A percentile compares a stretch with the other conserved stretches of the same genome.
phyloP scores from a whole-genome alignment of 2,797 vertebrate species.

The Aplochiton taeniatus region DNA sequence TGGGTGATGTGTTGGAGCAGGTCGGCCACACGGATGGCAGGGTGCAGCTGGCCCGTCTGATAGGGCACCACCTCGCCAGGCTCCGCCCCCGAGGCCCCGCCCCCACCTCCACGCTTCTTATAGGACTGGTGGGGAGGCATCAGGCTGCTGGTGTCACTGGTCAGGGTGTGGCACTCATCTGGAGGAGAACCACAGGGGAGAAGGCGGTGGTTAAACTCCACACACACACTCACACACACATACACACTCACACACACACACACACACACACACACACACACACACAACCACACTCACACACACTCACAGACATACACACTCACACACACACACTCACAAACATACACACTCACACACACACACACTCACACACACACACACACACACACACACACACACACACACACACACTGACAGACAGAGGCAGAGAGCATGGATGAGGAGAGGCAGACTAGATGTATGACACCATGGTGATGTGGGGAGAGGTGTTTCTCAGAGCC shows the following conservation, averaged over 20 bases:
- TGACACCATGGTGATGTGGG: too few species aligned
- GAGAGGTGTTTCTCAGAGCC: too few species aligned
- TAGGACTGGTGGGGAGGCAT: conserved; percentile 71
- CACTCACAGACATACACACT: neutral
- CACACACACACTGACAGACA: too few species aligned
- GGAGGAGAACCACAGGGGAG: conserved; percentile 6
- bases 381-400: neutral
- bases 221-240: neutral
- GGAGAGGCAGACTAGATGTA: too few species aligned
- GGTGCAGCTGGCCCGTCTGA: conserved; percentile 93
- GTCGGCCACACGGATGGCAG: conserved; percentile 94
- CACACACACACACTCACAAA: neutral
- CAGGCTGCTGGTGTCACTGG: conserved; percentile 81
- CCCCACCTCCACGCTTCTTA: conserved; percentile 2
- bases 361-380: conserved; percentile 59
- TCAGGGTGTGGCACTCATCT: conserved; percentile 84
- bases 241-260: neutral
- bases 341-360: conserved; percentile 43
- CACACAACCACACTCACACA: conserved; percentile 2
- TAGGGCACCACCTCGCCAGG: conserved; percentile 64
- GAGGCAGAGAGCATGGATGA: too few species aligned
- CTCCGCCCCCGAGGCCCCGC: neutral
- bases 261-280: neutral
- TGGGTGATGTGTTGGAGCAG: conserved; percentile 97
- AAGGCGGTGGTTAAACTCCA: neutral